Evolutionary conservation across 2,113 vertebrate species (phyloP).

Genomic region (Cathartes aura): DNA sequence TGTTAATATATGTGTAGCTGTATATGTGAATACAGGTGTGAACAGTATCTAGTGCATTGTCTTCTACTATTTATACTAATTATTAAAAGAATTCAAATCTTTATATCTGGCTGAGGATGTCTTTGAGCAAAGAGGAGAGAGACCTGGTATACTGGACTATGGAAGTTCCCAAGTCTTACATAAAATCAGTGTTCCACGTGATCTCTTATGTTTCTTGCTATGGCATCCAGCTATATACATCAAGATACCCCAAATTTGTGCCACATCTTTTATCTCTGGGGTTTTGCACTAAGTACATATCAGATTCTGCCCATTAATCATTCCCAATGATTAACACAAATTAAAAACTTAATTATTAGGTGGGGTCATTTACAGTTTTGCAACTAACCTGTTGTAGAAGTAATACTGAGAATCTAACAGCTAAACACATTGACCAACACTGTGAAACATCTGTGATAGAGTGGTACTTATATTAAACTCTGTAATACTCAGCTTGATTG

Average conservation of each 20-base stretch:
- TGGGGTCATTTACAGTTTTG: not conserved
- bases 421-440: not conserved
- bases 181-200: not conserved
- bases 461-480: not conserved
- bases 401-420: not conserved
- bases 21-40: not conserved
- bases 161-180: not conserved
- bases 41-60: not conserved
- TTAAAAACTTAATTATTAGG: not conserved
- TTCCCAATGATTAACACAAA: not conserved
- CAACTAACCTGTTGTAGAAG: not conserved
- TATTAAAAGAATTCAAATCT: not conserved
- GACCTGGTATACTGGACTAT: not conserved
- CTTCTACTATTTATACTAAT: not conserved
- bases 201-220: not conserved
- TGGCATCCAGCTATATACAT: no score
- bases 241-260: not conserved
- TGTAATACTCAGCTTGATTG: not conserved
- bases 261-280: not conserved
- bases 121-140: not conserved
- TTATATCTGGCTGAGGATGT: not conserved
- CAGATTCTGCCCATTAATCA: not conserved
- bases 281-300: not conserved
- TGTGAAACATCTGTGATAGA: not conserved
- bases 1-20: not conserved